Evolutionary conservation across 1,140 invertebrate genomes (phyloP), one percentile per base, ranked within the genome.

Genomic region (Drosophila tani): DNA sequence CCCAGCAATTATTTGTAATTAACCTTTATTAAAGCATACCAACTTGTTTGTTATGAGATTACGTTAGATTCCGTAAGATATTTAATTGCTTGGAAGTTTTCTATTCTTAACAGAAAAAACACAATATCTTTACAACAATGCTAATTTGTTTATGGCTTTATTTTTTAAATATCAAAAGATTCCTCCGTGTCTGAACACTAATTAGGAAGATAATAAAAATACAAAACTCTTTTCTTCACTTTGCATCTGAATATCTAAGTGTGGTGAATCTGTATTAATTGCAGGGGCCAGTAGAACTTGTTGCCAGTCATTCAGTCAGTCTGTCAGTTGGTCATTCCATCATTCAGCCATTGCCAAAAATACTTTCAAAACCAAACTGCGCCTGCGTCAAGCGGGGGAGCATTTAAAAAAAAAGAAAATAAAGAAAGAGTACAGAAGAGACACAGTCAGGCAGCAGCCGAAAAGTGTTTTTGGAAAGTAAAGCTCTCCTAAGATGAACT

Each of bases 251-350:
- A 21, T 56, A 56, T 71, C 29, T 43, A n/a, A 38, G 38, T 43
- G 17, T 12, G 45, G 51, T 41, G 63, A 81, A 87, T 69, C 74
- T 63, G 55, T 83, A 82, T 83, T 87, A 87, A 87, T 88, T 84
- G 81, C 68, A 81, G 75, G 70, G 69, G 81, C 57, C 73, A 67
- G 63, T 76, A 47, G 14, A 81, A 87, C 79, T 82, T 85, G 79
- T 87, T 87, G 84, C 71, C 83, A 80, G 53, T 55, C 51, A 38
- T 17, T 55, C 32, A 35, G 78, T 73, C 63, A 47, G 66, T 82
- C 74, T 58, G 71, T 73, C 83, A 67, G 55, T 79, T 78, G 66
- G 69, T 51, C 77, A 75, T 62, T 79, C 75, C 57, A 71, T 79
- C 75, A 78, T 60, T 77, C 17, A 15, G 63, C 17, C 74, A 51